A percentile compares a stretch with the other conserved stretches of the same genome.
Evolutionary conservation across 1,140 invertebrate species (phyloP).

Genomic region (Drosophila quadrilineata): DNA sequence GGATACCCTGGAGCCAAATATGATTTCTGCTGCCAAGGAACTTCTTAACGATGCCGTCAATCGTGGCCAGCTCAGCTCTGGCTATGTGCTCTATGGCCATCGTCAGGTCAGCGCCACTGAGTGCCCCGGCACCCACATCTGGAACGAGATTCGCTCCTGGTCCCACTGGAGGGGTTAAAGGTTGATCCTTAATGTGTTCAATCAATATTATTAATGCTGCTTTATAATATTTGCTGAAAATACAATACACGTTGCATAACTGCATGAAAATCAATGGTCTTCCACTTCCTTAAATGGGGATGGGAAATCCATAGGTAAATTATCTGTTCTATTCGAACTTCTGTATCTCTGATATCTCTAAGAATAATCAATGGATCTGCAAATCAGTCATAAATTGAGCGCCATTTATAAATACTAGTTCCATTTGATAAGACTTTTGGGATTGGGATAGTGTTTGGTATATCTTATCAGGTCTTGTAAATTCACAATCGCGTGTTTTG

Average conservation of each 20-base stretch:
- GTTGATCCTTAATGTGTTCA: not conserved
- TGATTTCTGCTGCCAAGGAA: conserved; percentile 82
- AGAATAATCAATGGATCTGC: not conserved
- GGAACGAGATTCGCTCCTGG: conserved; percentile 85
- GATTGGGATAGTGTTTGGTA: not conserved
- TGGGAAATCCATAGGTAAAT: no score
- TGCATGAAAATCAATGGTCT: no score
- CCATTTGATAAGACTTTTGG: not conserved
- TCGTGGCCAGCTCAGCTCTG: conserved; percentile 82
- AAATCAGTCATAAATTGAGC: not conserved
- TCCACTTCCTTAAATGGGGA: no score
- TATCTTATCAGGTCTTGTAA: conserved; percentile 12
- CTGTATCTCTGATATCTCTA: not conserved
- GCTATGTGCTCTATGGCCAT: conserved; percentile 87
- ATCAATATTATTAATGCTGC: conserved; percentile 5
- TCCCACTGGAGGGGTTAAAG: conserved; percentile 82
- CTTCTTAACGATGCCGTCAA: conserved; percentile 85
- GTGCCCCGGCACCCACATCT: conserved; percentile 86
- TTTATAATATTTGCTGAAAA: not conserved
- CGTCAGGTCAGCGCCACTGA: conserved; percentile 86
- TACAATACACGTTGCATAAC: conserved; percentile 14
- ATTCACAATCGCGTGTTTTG: conserved; percentile 13
- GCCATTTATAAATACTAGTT: not conserved
- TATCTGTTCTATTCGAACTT: not conserved
- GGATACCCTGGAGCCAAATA: conserved; percentile 48